These are phyloP conservation scores for Nerophis lumbriciformis DNA, from an alignment of 2,113 vertebrate species.

Conservation along the genomic window DNA sequence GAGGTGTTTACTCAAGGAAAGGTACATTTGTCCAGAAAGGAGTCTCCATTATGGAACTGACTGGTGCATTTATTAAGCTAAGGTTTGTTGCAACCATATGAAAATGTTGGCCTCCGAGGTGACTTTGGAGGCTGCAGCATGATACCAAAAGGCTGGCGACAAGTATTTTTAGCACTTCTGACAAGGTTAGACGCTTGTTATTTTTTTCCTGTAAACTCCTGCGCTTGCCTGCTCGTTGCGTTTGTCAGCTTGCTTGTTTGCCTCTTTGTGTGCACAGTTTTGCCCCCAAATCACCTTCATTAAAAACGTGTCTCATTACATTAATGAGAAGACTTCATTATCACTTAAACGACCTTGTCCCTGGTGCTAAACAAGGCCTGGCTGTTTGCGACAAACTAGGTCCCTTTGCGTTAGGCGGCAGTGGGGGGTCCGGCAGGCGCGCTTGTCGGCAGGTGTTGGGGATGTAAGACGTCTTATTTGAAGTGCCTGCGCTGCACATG, in stretches of 20 bases:
- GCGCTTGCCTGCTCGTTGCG: neutral
- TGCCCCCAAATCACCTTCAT: conserved; percentile 63
- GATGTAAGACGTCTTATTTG: conserved; percentile 23
- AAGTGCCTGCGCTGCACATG: conserved; percentile 10
- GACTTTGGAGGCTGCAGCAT: too few species aligned
- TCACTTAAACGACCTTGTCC: conserved; percentile 68
- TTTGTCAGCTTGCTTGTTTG: conserved; percentile 24
- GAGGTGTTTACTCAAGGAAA: neutral
- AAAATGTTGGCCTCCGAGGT: too few species aligned
- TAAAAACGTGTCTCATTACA: conserved; percentile 67
- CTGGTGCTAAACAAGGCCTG: conserved; percentile 51
- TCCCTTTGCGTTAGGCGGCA: conserved; percentile 34
- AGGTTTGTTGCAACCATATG: too few species aligned
- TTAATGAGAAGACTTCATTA: conserved; percentile 75
- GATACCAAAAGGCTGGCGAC: too few species aligned
- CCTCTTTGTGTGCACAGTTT: neutral
- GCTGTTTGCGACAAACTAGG: conserved; percentile 43
- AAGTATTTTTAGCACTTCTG: too few species aligned
- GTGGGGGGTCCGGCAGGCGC: conserved; percentile 18
- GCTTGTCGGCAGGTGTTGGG: conserved; percentile 41
- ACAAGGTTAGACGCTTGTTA: neutral
- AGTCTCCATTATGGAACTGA: too few species aligned
- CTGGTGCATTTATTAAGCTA: too few species aligned
- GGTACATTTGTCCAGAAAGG: too few species aligned
- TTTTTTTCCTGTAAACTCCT: neutral